Evolutionary conservation across 2,888 invertebrate species (phyloP).

Genomic region (Xestia ashworthii): DNA sequence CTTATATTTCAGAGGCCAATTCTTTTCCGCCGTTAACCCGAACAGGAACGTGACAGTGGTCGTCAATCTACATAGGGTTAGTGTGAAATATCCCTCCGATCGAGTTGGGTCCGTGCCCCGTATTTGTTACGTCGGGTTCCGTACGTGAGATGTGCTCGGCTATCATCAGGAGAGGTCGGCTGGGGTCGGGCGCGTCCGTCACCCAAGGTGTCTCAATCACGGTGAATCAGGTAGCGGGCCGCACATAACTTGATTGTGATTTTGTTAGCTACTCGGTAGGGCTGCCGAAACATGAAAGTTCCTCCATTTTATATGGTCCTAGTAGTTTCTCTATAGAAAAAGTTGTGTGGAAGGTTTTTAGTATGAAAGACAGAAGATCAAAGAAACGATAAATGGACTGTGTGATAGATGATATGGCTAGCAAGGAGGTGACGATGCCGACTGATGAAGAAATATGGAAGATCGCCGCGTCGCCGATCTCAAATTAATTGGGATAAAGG

Average conservation of each 20-base stretch:
- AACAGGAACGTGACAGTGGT: conserved; percentile 19
- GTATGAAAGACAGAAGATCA: not conserved
- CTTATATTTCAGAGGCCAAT: not conserved
- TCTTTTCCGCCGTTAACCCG: not conserved
- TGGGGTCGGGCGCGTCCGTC: conserved; percentile 38
- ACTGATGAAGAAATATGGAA: no score
- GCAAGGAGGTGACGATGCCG: no score
- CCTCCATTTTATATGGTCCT: not conserved
- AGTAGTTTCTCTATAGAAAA: not conserved
- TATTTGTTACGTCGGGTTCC: conserved; percentile 33
- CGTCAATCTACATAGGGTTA: conserved; percentile 20
- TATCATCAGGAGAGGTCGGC: conserved; percentile 12
- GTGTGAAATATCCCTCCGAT: conserved; percentile 39
- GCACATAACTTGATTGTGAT: conserved; percentile 51
- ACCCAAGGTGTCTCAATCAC: conserved; percentile 45
- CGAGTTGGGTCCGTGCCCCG: conserved; percentile 18
- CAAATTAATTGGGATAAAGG: no score
- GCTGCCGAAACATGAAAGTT: not conserved
- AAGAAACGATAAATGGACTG: not conserved
- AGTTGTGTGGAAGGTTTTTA: not conserved
- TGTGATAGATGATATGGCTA: no score
- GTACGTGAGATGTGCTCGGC: conserved; percentile 45
- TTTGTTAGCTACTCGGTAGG: conserved; percentile 29
- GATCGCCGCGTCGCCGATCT: no score
- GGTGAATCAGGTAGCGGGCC: conserved; percentile 44